A percentile compares a stretch with the other conserved stretches of the same genome.
phyloP scores from a whole-genome alignment of 2,797 vertebrate species.

The Sternarchorhynchus goeldii region DNA sequence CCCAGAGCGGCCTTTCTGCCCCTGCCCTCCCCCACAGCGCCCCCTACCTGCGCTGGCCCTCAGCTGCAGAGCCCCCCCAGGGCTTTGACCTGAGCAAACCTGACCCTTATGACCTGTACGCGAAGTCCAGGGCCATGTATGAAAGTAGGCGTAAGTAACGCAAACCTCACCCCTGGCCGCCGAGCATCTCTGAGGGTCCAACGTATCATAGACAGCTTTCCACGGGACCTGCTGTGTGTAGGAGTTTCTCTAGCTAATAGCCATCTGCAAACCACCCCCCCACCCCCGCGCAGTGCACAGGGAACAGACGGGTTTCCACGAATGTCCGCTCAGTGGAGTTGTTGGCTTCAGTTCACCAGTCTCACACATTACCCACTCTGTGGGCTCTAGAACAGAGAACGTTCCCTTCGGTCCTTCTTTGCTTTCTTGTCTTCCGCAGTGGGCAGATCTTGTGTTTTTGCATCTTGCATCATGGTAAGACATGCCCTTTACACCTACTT shows the following conservation, averaged over 20 bases:
- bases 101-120: constrained; percentile 95
- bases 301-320: neutral
- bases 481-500: neutral
- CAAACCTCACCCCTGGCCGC: constrained; percentile 28
- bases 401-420: neutral
- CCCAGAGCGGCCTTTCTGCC: constrained; percentile 86
- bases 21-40: constrained; percentile 85
- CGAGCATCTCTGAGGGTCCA: neutral
- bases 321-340: neutral
- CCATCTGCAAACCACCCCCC: neutral
- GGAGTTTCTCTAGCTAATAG: neutral
- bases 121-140: constrained; percentile 98
- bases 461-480: no score
- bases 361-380: neutral
- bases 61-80: constrained; percentile 88
- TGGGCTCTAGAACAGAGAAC: neutral
- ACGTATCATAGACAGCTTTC: neutral
- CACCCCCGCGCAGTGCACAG: no score
- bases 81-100: constrained; percentile 92
- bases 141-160: constrained; percentile 98
- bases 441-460: no score
- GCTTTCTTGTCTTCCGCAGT: no score
- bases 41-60: constrained; percentile 91
- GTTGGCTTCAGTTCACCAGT: neutral
- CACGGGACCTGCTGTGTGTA: no score